A percentile compares a stretch with the other conserved stretches of the same genome.
These are phyloP conservation scores for Diachrysia chrysitis DNA, from an alignment of 2,888 invertebrate species.

Conservation along the genomic window DNA sequence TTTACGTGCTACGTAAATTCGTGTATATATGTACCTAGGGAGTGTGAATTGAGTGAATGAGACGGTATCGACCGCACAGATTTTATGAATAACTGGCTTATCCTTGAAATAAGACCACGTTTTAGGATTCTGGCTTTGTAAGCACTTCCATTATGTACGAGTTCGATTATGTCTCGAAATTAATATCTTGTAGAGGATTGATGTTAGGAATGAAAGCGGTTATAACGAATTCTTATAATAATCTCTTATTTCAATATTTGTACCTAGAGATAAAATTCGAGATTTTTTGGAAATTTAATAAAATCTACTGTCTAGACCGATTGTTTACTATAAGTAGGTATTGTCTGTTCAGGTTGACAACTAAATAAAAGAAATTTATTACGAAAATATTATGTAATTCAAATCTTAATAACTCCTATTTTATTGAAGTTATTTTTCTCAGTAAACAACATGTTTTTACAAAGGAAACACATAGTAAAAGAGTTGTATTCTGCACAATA, in stretches of 20 bases:
- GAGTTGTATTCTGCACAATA: not conserved
- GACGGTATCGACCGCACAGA: constrained; percentile 44
- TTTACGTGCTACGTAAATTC: no score
- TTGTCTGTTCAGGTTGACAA: no score
- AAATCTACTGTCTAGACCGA: no score
- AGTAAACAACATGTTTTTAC: not conserved
- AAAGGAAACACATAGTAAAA: not conserved
- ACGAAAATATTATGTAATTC: no score
- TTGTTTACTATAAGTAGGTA: no score
- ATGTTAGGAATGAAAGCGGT: not conserved
- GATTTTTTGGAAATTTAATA: no score
- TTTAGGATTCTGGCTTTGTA: constrained; percentile 23
- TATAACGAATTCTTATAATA: not conserved
- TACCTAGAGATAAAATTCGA: not conserved
- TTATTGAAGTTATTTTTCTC: not conserved
- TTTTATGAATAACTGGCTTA: constrained; percentile 51
- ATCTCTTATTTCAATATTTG: not conserved
- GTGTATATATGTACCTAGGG: not conserved
- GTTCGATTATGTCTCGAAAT: not conserved
- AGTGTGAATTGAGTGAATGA: constrained; percentile 31
- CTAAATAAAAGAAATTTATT: no score
- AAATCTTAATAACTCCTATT: no score
- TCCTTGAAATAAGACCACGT: constrained; percentile 30
- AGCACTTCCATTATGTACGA: constrained; percentile 1
- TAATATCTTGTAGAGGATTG: constrained; percentile 1